These are phyloP conservation scores for Peromyscus polionotus DNA, from an alignment of 2,113 vertebrate species.

Conservation along the genomic window DNA sequence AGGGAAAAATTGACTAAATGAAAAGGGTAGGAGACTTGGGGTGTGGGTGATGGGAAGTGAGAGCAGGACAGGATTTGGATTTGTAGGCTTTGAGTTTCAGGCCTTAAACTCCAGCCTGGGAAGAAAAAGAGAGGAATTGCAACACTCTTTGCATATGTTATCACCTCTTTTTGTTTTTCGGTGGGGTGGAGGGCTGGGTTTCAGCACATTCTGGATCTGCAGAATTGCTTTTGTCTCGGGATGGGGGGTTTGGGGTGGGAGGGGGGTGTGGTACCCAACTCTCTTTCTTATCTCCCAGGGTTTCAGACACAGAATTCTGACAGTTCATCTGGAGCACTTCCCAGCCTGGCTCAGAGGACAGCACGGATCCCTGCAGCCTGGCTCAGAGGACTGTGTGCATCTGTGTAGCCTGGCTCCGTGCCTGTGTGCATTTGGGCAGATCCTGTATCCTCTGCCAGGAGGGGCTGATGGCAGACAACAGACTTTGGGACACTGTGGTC, in stretches of 20 bases:
- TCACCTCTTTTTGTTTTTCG: not conserved
- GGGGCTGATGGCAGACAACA: conserved; percentile 49
- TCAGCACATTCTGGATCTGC: conserved; percentile 51
- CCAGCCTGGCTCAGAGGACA: conserved; percentile 66
- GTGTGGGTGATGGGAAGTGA: not conserved
- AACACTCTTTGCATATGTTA: not conserved
- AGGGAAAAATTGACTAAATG: not conserved
- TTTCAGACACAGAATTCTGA: conserved; percentile 77
- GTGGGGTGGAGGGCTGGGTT: not conserved
- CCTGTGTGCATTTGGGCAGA: conserved; percentile 65
- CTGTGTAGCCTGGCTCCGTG: conserved; percentile 74
- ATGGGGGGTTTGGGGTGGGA: not conserved
- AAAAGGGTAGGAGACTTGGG: conserved; percentile 30
- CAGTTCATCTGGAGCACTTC: conserved; percentile 73
- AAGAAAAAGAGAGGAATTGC: not conserved
- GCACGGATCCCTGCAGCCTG: conserved; percentile 72
- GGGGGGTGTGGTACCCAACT: conserved; percentile 11
- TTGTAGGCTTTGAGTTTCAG: not conserved
- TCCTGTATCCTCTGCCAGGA: conserved; percentile 46
- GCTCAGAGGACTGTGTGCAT: conserved; percentile 68
- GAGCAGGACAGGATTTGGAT: not conserved
- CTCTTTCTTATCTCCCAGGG: conserved; percentile 61
- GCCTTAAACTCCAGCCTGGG: conserved; percentile 38
- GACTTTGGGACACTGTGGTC: conserved; percentile 3
- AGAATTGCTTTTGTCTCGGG: conserved; percentile 60